phyloP scores from a whole-genome alignment of 2,797 vertebrate species.

The Loriculus beryllinus region DNA sequence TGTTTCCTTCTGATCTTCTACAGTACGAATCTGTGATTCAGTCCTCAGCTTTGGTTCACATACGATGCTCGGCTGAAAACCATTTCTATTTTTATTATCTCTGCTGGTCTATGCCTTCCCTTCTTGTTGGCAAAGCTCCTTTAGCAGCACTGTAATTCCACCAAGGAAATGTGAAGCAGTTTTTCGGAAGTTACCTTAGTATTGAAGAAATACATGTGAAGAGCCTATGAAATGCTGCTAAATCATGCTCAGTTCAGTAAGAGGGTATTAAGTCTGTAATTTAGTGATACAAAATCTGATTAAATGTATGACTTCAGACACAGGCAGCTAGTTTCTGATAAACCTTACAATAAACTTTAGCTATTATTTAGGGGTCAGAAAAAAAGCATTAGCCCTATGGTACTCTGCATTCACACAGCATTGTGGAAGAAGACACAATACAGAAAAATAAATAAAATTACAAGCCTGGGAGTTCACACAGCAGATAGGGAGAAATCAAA shows the following conservation, averaged over 20 bases:
- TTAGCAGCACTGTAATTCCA: not conserved
- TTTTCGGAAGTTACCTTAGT: not conserved
- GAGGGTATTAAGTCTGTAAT: not conserved
- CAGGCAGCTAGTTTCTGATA: not conserved
- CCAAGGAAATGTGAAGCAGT: not conserved
- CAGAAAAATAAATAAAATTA: not conserved
- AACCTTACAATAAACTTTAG: not conserved
- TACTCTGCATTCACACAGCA: not conserved
- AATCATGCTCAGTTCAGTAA: not conserved
- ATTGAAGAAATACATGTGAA: not conserved
- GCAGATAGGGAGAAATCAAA: not conserved
- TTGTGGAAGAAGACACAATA: not conserved
- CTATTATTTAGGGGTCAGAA: not conserved
- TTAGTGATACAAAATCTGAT: not conserved
- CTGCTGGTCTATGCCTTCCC: not conserved
- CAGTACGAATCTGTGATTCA: slow-evolving; percentile 20
- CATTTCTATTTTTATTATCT: slow-evolving; percentile 15
- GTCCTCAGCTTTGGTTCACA: not conserved
- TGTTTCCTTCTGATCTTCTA: slow-evolving; percentile 48
- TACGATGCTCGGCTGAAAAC: not conserved
- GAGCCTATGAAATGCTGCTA: not conserved
- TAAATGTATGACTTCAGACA: not conserved
- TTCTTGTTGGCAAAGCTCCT: not conserved
- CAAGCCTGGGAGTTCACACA: not conserved
- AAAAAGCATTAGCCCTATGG: not conserved